phyloP scores from a whole-genome alignment of 2,888 invertebrate genomes.

The Drosophila tripunctata region DNA sequence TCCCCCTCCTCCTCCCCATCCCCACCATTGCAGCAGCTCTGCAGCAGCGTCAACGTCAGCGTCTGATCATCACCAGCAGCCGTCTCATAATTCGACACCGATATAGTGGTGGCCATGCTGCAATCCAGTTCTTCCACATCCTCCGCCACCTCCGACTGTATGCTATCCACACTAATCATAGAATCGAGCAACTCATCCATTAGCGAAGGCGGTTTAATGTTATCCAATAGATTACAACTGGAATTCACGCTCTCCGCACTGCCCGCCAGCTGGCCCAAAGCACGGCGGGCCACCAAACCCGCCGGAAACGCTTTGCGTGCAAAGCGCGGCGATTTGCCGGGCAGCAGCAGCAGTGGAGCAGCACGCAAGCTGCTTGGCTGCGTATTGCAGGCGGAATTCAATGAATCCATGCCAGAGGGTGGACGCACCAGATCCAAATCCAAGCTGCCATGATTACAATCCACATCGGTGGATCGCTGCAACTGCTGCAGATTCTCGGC shows the following conservation, averaged over 20 bases:
- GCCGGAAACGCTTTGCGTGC: conserved; percentile 90
- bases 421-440: conserved; percentile 91
- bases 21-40: conserved; percentile 86
- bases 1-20: conserved; percentile 76
- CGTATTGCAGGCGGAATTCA: conserved; percentile 82
- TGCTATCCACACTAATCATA: conserved; percentile 93
- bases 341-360: no score
- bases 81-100: conserved; percentile 84
- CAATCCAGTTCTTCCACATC: conserved; percentile 86
- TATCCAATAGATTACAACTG: conserved; percentile 89
- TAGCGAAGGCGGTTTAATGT: conserved; percentile 92
- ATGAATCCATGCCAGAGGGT: conserved; percentile 90
- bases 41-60: conserved; percentile 84
- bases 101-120: conserved; percentile 81
- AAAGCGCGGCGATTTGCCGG: conserved; percentile 82
- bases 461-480: conserved; percentile 28
- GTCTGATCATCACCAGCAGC: conserved; percentile 87
- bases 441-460: conserved; percentile 86
- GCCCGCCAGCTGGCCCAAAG: conserved; percentile 86
- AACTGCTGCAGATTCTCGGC: conserved; percentile 85
- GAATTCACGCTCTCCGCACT: conserved; percentile 88
- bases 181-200: conserved; percentile 92
- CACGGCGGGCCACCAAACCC: conserved; percentile 89
- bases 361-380: conserved; percentile 78
- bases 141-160: conserved; percentile 91